Conservation (phyloP, 2,797 vertebrate species). For the Gambelia wislizenii region DNA sequence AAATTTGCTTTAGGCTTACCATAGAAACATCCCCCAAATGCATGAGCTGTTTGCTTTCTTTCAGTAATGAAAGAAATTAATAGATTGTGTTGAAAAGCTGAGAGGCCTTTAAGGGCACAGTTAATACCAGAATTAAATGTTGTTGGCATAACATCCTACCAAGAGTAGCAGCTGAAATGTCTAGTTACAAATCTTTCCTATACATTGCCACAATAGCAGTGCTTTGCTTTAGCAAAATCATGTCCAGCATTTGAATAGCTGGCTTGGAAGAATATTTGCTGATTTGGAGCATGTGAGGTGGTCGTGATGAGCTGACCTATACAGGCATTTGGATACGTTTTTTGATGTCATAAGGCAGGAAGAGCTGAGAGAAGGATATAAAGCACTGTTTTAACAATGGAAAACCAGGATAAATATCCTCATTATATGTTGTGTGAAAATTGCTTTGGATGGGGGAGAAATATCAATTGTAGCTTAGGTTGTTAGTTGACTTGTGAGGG, state of each 20-base stretch:
- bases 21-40: conserved; percentile 48
- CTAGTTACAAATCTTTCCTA: neutral
- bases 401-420: neutral
- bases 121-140: neutral
- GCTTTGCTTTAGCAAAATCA: neutral
- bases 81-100: conserved; percentile 28
- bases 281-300: neutral
- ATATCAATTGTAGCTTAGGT: neutral
- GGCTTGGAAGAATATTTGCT: neutral
- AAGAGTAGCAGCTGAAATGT: neutral
- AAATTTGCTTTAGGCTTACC: conserved; percentile 47
- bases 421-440: neutral
- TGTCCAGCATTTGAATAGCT: neutral
- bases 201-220: neutral
- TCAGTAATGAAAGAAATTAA: conserved; percentile 62
- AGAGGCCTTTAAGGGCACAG: conserved; percentile 34
- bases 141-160: neutral
- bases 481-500: neutral
- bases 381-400: neutral
- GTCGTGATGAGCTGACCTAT: neutral
- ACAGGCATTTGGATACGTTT: neutral
- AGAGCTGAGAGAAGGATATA: neutral
- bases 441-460: neutral
- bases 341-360: neutral
- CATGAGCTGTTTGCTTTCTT: conserved; percentile 61